Percentiles rank a stretch among this genome's conserved stretches.
Conservation (phyloP, 2,113 vertebrate genomes). For the Chlamydotis undulata region DNA sequence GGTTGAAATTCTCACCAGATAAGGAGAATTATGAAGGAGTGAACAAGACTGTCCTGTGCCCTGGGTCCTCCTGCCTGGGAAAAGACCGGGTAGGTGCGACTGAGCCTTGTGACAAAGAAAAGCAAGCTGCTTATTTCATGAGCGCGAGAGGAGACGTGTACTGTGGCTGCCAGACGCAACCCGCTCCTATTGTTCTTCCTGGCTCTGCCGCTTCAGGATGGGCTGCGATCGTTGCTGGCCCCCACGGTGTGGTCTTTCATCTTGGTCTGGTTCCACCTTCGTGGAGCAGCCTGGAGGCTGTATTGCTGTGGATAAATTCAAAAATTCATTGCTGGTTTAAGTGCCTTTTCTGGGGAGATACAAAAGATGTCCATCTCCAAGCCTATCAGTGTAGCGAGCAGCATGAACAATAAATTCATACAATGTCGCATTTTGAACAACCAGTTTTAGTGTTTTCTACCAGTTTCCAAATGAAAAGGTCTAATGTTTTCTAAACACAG, state of each 20-base stretch:
- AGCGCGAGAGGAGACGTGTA: rapidly evolving
- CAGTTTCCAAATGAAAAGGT: background rate
- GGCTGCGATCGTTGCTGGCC: rapidly evolving
- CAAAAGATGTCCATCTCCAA: background rate
- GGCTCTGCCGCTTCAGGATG: rapidly evolving
- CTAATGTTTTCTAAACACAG: background rate
- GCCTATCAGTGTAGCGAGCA: background rate
- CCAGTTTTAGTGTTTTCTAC: background rate
- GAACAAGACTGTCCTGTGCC: background rate
- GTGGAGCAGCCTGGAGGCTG: background rate
- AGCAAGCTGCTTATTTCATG: background rate
- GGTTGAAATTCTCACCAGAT: background rate
- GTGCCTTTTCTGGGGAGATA: background rate
- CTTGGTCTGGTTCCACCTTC: background rate
- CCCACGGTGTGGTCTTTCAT: rapidly evolving
- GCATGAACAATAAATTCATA: background rate
- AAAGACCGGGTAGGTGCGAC: background rate
- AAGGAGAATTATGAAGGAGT: background rate
- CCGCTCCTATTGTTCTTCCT: background rate
- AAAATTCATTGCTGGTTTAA: background rate
- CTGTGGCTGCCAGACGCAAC: rapidly evolving
- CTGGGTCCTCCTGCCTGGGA: background rate
- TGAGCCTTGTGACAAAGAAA: background rate
- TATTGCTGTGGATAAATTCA: background rate
- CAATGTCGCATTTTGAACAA: background rate